Evolutionary conservation across 2,888 invertebrate genomes (phyloP), one percentile per base, ranked within the genome.

Genomic region (Eristalis pertinax): DNA sequence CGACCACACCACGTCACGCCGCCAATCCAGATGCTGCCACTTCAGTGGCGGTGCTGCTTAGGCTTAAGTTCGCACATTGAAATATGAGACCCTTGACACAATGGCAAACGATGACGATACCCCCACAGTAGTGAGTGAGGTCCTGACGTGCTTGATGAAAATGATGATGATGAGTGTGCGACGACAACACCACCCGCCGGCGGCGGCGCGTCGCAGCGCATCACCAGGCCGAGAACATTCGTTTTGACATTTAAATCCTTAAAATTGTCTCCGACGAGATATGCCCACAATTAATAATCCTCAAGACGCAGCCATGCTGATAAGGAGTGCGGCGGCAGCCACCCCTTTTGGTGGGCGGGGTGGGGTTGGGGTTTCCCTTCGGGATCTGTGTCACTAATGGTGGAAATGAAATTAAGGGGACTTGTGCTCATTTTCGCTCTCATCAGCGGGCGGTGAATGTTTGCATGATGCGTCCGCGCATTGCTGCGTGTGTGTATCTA

Each of bases 1-100:
- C 81, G 76, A 81, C 80, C 50, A 19, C 80, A 64, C 67, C 72
- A 7, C 58, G 35, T 26, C n/a, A 32, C 65, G 35, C 26, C n/a
- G 41, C 65, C 64, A 62, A 83, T 65, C 29, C 74, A 63, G 65
- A 63, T 84, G 43, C 58, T 79, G 50, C 19, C 75, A 58, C 75
- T 41, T 67, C 24, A 68, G 50, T 41, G 29, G 50, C 13, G 74
- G 58, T 64, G 69, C 72, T 69, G 60, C 73, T 77, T 81, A 81
- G 81, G 77, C 77, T 76, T 84, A 84, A 77, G 84, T 81, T 77
- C 85, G 75, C 82, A 82, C 85, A 78, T 85, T 85, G 85, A 81
- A 85, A 85, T 78, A 85, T 78, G 77, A 86, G 85, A 86, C 82
- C 77, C 85, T 86, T 86, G 85, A 86, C 85, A 86, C 77, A 80